phyloP scores from a whole-genome alignment of 2,797 vertebrate genomes.

The Sebastes itinus region DNA sequence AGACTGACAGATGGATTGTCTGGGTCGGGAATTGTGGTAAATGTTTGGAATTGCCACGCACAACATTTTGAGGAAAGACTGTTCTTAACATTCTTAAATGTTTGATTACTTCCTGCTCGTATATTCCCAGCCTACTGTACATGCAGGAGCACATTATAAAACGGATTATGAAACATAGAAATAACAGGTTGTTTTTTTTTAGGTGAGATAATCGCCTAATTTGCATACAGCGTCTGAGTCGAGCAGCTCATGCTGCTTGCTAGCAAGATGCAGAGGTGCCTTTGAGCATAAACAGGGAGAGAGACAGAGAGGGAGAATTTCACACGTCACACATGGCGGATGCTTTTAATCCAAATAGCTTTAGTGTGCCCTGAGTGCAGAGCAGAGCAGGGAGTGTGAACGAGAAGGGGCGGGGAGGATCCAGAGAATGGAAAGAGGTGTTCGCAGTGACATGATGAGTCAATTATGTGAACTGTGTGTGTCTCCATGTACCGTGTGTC shows the following conservation, averaged over 20 bases:
- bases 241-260: constrained; percentile 7
- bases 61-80: background rate
- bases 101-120: background rate
- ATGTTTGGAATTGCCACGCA: background rate
- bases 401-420: background rate
- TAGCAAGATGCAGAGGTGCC: constrained; percentile 34
- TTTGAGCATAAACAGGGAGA: constrained; percentile 37
- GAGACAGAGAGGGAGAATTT: constrained; percentile 15
- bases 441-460: constrained; percentile 53
- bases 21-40: background rate
- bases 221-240: constrained; percentile 33
- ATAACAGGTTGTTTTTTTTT: no score
- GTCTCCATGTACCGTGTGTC: background rate
- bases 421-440: constrained; percentile 5
- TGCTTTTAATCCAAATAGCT: constrained; percentile 59
- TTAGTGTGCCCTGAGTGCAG: constrained; percentile 24
- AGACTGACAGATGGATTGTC: background rate
- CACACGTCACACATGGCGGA: constrained; percentile 38
- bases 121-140: background rate
- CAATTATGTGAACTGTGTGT: constrained; percentile 40
- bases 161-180: no score
- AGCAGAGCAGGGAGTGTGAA: constrained; percentile 28
- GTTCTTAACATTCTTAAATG: background rate
- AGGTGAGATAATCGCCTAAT: constrained; percentile 41
- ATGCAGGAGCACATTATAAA: background rate